Conservation (phyloP, 2,888 invertebrate genomes). For the Dynastes hyllus region DNA sequence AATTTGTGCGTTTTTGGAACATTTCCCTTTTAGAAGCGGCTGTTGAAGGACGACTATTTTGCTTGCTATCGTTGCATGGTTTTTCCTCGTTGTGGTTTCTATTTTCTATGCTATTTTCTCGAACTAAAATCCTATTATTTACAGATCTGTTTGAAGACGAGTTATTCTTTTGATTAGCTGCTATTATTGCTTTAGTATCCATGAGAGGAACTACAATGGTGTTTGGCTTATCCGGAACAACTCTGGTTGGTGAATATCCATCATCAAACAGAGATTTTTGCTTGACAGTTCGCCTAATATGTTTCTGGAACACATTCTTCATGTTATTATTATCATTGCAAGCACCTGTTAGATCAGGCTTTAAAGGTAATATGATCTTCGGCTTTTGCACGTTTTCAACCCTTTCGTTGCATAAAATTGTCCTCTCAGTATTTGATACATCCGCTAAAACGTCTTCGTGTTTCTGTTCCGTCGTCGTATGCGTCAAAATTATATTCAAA, state of each 20-base stretch:
- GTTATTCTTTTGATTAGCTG: constrained; percentile 2
- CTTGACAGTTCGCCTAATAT: constrained; percentile 56
- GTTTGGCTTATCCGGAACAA: constrained; percentile 14
- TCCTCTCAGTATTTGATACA: constrained; percentile 51
- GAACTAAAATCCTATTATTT: constrained; percentile 11
- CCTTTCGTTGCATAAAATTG: constrained; percentile 52
- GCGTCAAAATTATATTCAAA: constrained; percentile 76
- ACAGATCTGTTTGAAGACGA: constrained; percentile 1
- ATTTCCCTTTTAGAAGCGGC: constrained; percentile 65
- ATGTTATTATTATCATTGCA: constrained; percentile 50
- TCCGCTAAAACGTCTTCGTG: constrained; percentile 51
- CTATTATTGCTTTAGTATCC: constrained; percentile 56
- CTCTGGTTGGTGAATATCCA: constrained; percentile 50
- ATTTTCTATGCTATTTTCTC: constrained; percentile 34
- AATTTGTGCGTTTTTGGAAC: constrained; percentile 68
- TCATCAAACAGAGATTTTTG: constrained; percentile 51
- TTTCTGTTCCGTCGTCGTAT: constrained; percentile 68
- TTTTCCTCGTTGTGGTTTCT: constrained; percentile 4
- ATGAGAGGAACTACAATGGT: constrained; percentile 64
- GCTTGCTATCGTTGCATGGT: not conserved
- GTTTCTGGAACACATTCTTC: constrained; percentile 60
- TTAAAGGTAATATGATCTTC: constrained; percentile 57
- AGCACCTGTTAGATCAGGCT: constrained; percentile 45
- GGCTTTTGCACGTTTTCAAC: constrained; percentile 64
- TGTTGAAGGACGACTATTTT: constrained; percentile 61